Base-by-base conservation (phyloP, 2,113 vertebrate genomes). In the Percopsis transmontana region DNA sequence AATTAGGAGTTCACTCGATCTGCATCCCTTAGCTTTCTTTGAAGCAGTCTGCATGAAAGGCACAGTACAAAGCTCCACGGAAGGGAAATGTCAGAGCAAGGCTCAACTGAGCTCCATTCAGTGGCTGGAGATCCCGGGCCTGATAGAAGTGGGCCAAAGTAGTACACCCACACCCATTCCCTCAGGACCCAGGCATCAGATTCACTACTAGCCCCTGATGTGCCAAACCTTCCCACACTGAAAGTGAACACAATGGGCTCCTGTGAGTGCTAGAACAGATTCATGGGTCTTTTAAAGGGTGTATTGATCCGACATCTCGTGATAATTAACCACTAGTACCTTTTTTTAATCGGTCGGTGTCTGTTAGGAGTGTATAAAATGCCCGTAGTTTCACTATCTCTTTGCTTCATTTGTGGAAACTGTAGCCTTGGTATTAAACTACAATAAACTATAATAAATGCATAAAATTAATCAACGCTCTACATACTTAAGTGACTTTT, bases 11-110 rank as follows among this genome's bases (percentile, higher is more conserved):
- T 77, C 20, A 0, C 65, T 65, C 59, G 38, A 60, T 81, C 79
- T 72, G 62, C 67, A n/a, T 63, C 58, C 59, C 55, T 15, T 64
- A 16, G 70, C 44, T 70, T 8, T 68, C 74, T 87, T 81, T 85
- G 83, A 79, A 83, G 69, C 68, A 47, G 66, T 55, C 56, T n/a
- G 57, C 79, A 80, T 77, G 71, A 82, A 81, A 74, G 83, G 69
- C 72, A 19, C 50, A 51, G 40, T 42, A 82, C 80, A 83, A 82
- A 83, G 87, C 80, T 54, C 68, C 18, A 64, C 75, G 72, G 72
- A 78, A 68, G 65, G 66, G 44, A 60, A 81, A 76, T 74, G 66
- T 69, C 70, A 79, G 71, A 76, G 56, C 50, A 77, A 45, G 60
- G 38, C 47, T 71, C 66, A 72, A 78, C 60, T 72, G 62, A 70